Evolutionary conservation across 2,888 invertebrate species (phyloP), one percentile per base, ranked within the genome.

Genomic region (Noctuana brunneofusca): DNA sequence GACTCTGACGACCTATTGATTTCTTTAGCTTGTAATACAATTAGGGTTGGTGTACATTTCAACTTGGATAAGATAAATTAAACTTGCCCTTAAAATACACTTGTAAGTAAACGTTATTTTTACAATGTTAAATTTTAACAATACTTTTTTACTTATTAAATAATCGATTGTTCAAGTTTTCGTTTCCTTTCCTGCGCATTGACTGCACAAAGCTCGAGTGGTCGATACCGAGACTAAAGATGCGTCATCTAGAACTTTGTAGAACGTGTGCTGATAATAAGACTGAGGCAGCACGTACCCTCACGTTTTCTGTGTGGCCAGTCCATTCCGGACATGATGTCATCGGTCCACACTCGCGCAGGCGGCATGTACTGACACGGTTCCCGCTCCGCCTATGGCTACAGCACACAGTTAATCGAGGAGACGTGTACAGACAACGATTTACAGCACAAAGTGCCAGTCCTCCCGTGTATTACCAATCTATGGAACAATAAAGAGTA

Each of bases 381-480:
- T 76, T 74, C 80, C 79, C 77, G 74, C 76, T 73, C 76, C 77
- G 71, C 69, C 76, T 79, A 76, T 75, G 76, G 80, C 71, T 73
- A 55, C 76, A 80, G 83, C 85, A 83, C 85, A 87, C 86, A 86
- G 88, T 88, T 89, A 88, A 87, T 89, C 88, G 86, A 80, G 81
- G 79, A 84, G 83, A 87, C 87, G 87, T 90, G 89, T 89, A 87
- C 80, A 81, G 87, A 87, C 88, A 89, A 86, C 88, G 86, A 86
- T 89, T 91, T 91, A 91, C 89, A 90, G 88, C 87, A 80, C 84
- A 86, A 89, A 89, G 84, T 87, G 89, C 81, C 89, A 86, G 88
- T 89, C 88, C 88, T 86, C 85, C 84, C 86, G 89, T 91, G 90
- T 91, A 91, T 90, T 91, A 91, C 87, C 88, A 77, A 89, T 87